Conservation (phyloP, 2,888 invertebrate species). For the Emesis furor region DNA sequence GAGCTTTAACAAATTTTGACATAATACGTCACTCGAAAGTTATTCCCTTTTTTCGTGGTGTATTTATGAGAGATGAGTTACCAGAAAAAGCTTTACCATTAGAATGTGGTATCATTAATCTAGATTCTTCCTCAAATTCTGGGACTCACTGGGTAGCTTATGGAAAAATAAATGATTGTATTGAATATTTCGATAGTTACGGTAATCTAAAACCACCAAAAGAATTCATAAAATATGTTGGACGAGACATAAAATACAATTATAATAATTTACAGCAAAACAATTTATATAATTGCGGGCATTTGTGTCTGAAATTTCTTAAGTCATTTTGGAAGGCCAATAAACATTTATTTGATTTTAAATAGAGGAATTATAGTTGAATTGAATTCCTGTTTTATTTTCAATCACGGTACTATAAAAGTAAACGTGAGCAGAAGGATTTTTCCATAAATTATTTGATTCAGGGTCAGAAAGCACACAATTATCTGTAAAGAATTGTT, state of each 20-base stretch:
- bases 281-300: slow-evolving; percentile 15
- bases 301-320: slow-evolving; percentile 22
- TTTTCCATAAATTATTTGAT: too few species aligned
- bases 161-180: slow-evolving; percentile 31
- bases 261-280: slow-evolving; percentile 27
- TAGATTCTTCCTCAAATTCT: slow-evolving; percentile 48
- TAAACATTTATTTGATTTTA: too few species aligned
- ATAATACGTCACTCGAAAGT: neutral
- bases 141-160: slow-evolving; percentile 45
- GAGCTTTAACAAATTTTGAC: slow-evolving; percentile 1
- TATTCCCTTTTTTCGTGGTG: slow-evolving; percentile 61
- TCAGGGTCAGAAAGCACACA: too few species aligned
- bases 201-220: slow-evolving; percentile 41
- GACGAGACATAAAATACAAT: slow-evolving; percentile 30
- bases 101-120: slow-evolving; percentile 39
- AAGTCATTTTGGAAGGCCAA: too few species aligned
- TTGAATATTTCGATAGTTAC: slow-evolving; percentile 45
- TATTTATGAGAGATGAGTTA: slow-evolving; percentile 64
- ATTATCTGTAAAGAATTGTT: too few species aligned
- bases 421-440: too few species aligned
- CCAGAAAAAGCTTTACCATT: slow-evolving; percentile 62
- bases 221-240: slow-evolving; percentile 36
- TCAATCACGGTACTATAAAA: too few species aligned
- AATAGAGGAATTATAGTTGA: too few species aligned
- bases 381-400: too few species aligned